Evolutionary conservation across 2,797 vertebrate species (phyloP).

Genomic region (Acrossocheilus wenchowensis): DNA sequence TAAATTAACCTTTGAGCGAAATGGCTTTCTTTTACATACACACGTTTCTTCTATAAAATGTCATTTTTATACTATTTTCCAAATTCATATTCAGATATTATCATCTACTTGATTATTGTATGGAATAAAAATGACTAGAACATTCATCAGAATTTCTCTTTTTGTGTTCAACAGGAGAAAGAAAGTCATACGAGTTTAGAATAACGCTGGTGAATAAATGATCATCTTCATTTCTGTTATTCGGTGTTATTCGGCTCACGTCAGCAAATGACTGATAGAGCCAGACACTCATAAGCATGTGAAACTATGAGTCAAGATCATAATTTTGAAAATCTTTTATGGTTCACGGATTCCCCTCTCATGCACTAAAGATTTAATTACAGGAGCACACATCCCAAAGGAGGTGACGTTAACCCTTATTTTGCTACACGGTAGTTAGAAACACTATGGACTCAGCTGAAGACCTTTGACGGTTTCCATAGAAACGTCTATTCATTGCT

Average conservation of each 20-base stretch:
- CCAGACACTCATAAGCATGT: neutral
- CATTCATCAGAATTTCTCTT: neutral
- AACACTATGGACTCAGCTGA: slow-evolving; percentile 62
- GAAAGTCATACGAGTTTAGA: neutral
- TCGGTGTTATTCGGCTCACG: neutral
- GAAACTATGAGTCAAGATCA: neutral
- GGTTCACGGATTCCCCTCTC: neutral
- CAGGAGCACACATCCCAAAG: slow-evolving; percentile 30
- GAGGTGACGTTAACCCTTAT: slow-evolving; percentile 57
- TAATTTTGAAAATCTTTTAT: slow-evolving; percentile 8
- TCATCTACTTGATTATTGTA: neutral
- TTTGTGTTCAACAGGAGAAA: neutral
- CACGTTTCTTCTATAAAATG: neutral
- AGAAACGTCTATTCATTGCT: slow-evolving; percentile 72
- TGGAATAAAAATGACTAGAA: neutral
- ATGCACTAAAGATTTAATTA: slow-evolving; percentile 12
- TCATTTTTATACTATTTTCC: neutral
- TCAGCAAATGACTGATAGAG: slow-evolving; percentile 16
- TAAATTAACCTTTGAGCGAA: neutral
- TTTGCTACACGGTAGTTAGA: slow-evolving; percentile 57
- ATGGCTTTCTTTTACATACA: neutral
- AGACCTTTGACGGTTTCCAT: slow-evolving; percentile 78
- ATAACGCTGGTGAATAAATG: neutral
- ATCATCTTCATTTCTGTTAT: neutral
- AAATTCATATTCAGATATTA: neutral